Percentiles rank a stretch among this genome's conserved stretches.
Evolutionary conservation across 2,888 invertebrate genomes (phyloP).

Genomic region (Automeris io): DNA sequence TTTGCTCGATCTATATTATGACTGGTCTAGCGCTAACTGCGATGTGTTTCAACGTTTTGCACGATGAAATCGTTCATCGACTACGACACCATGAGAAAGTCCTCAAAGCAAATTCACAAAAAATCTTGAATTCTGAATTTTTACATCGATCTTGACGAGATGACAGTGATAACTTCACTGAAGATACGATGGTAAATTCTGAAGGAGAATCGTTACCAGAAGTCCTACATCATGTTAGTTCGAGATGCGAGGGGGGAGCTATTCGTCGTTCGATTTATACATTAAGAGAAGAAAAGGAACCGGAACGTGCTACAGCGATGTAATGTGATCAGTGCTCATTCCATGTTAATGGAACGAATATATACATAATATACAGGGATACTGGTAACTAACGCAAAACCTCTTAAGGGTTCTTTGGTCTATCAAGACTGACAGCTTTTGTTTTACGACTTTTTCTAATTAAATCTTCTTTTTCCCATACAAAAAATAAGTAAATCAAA

Average conservation of each 20-base stretch:
- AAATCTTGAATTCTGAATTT: conserved; percentile 61
- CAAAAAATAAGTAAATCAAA: no score
- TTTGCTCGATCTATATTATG: conserved; percentile 93
- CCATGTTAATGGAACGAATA: no score
- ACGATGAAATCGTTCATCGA: conserved; percentile 91
- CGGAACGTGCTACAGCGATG: conserved; percentile 56
- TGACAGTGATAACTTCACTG: conserved; percentile 56
- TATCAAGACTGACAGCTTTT: no score
- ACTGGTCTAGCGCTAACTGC: conserved; percentile 92
- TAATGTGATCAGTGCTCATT: conserved; percentile 23
- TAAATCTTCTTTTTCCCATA: no score
- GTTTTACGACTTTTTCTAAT: no score
- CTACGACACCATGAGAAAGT: conserved; percentile 79
- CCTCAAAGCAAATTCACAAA: conserved; percentile 52
- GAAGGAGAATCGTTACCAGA: conserved; percentile 67
- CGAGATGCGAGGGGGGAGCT: conserved; percentile 53
- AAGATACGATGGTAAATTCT: conserved; percentile 59
- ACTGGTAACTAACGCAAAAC: no score
- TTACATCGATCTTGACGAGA: conserved; percentile 71
- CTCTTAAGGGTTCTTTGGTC: no score
- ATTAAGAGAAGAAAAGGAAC: conserved; percentile 55
- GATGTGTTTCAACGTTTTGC: conserved; percentile 93
- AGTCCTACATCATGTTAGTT: conserved; percentile 61
- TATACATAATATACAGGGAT: no score
- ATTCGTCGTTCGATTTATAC: conserved; percentile 60